A percentile compares a stretch with the other conserved stretches of the same genome.
Evolutionary conservation across 2,113 vertebrate genomes (phyloP).

Genomic region (Ceyx cyanopectus): DNA sequence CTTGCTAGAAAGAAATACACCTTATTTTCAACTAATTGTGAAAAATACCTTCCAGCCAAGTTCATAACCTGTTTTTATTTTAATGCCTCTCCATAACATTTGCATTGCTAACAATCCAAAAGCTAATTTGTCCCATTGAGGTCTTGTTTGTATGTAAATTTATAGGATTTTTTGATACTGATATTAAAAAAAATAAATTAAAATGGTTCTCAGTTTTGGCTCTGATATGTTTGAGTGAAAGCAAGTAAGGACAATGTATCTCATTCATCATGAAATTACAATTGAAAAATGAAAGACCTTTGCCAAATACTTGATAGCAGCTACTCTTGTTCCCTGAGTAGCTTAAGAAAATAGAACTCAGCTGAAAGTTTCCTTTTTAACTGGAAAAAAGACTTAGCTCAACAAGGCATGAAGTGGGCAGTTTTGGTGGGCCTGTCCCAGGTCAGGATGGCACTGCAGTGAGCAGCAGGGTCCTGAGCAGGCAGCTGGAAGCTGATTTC

Average conservation of each 20-base stretch:
- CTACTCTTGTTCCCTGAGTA: not conserved
- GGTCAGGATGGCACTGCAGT: not conserved
- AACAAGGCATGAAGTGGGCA: not conserved
- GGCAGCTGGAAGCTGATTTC: not conserved
- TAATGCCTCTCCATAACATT: not conserved
- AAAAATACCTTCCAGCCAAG: not conserved
- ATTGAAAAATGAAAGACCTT: not conserved
- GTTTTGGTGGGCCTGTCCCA: not conserved
- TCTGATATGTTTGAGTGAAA: not conserved
- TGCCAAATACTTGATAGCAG: not conserved
- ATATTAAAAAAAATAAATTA: not conserved
- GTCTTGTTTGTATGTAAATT: not conserved
- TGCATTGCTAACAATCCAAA: not conserved
- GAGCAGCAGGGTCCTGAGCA: not conserved
- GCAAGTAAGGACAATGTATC: not conserved
- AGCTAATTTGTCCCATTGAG: not conserved
- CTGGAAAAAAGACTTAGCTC: not conserved
- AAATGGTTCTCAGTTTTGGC: not conserved
- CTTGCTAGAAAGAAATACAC: constrained; percentile 9
- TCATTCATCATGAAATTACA: not conserved
- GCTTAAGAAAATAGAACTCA: not conserved
- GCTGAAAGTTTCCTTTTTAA: not conserved
- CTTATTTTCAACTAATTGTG: constrained; percentile 4
- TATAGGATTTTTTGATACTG: not conserved
- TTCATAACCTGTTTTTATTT: not conserved